phyloP scores from a whole-genome alignment of 2,113 vertebrate genomes.

The Australoheros scitulus region DNA sequence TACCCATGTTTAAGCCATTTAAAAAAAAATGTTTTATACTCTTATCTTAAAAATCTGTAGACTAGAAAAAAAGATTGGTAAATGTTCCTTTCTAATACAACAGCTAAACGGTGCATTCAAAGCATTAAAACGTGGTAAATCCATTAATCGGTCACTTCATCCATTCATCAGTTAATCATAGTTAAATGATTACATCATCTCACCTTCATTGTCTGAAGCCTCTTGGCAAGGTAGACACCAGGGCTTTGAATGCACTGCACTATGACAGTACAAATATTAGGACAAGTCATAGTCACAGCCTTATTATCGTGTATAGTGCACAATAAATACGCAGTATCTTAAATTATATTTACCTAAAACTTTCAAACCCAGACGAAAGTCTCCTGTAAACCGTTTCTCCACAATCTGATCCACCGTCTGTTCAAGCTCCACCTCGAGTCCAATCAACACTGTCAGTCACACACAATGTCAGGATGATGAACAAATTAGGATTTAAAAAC shows the following conservation, averaged over 20 bases:
- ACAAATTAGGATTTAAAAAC: neutral
- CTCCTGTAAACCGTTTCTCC: slow-evolving; percentile 72
- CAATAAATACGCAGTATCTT: neutral
- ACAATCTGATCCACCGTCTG: slow-evolving; percentile 51
- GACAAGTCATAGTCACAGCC: neutral
- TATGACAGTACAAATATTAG: slow-evolving; percentile 33
- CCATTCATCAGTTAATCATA: neutral
- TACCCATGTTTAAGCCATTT: too few relatives aligned
- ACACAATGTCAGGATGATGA: neutral
- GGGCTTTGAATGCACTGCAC: slow-evolving; percentile 69
- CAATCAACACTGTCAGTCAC: slow-evolving; percentile 61
- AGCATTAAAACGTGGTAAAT: too few relatives aligned
- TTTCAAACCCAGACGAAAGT: slow-evolving; percentile 65
- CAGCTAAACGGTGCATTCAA: too few relatives aligned
- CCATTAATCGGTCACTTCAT: too few relatives aligned
- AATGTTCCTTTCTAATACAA: too few relatives aligned
- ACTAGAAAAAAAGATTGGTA: too few relatives aligned
- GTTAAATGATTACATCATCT: neutral
- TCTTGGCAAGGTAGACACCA: slow-evolving; percentile 66
- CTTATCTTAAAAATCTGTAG: neutral
- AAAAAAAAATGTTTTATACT: too few relatives aligned
- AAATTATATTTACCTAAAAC: slow-evolving; percentile 61
- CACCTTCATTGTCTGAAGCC: slow-evolving; percentile 71
- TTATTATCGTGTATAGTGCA: neutral
- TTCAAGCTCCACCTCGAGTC: slow-evolving; percentile 59